Evolutionary conservation across 2,797 vertebrate genomes (phyloP).

Genomic region (Perodicticus potto): DNA sequence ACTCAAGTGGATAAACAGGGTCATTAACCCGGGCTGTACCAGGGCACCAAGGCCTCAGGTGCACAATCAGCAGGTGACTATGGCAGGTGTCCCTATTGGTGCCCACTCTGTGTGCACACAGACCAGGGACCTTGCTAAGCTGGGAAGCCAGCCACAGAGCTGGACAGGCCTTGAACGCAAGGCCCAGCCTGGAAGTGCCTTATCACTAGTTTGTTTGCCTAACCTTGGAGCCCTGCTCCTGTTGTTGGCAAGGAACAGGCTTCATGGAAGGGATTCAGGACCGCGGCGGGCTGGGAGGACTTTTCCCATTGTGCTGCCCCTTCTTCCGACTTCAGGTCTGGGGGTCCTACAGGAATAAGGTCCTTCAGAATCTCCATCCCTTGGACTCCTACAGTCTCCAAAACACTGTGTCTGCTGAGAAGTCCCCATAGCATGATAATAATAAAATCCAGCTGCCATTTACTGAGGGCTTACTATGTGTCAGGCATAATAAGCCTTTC

Average conservation of each 20-base stretch:
- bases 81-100: conserved; percentile 85
- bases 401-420: neutral
- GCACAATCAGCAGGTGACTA: conserved; percentile 82
- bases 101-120: conserved; percentile 84
- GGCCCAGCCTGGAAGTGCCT: conserved; percentile 86
- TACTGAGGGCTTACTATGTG: neutral
- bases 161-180: conserved; percentile 62
- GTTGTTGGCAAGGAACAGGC: conserved; percentile 48
- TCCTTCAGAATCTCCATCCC: neutral
- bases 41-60: conserved; percentile 94
- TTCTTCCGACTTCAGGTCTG: neutral
- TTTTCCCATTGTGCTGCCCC: conserved; percentile 25
- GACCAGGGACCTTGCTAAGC: conserved; percentile 39
- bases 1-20: conserved; percentile 88
- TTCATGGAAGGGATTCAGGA: conserved; percentile 66
- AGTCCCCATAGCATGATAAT: neutral
- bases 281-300: conserved; percentile 39
- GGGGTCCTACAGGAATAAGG: neutral
- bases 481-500: neutral
- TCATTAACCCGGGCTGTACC: conserved; percentile 96
- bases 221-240: conserved; percentile 81
- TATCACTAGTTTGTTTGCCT: conserved; percentile 84
- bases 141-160: conserved; percentile 59
- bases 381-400: neutral
- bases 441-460: neutral